Evolutionary conservation across 2,888 invertebrate genomes (phyloP), one percentile per base, ranked within the genome.

Genomic region (Pristionchus exspectatus): DNA sequence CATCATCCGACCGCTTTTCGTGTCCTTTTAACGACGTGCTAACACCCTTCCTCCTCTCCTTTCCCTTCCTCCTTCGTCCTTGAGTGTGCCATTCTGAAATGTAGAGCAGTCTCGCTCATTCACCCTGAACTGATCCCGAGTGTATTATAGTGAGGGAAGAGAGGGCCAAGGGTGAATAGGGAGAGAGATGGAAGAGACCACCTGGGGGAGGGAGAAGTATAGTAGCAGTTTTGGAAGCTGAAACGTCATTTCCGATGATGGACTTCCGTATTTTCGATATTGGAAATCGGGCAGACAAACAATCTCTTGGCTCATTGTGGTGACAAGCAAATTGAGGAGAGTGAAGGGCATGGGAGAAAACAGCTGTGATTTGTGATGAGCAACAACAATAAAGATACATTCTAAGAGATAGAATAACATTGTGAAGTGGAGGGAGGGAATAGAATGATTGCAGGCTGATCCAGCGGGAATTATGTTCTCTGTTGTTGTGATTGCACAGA

Each of bases 401-500:
- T 83, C 44, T 83, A 12, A 44, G 54, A 77, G 38, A 77, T 63
- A 4, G 24, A 63, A 63, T 10, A 63, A 24, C 24, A 21, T 21
- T 21, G 24, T n/a, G 14, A 83, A 83, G 27, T 21, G n/a, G 21
- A 50, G 16, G 9, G 44, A 59, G 33, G 24, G 16, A 24, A 21
- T 83, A 2, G 14, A n/a, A 10, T 83, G 44, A 50, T 56, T 56
- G 5, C 89, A 93, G 93, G 90, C 90, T 27, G 90, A 92, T n/a
- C 93, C 93, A 16, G 92, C 93, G 5, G 92, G 93, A 10, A 90
- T 94, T 33, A 90, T 90, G 87, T 94, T 93, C 90, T 92, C 92
- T 44, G 92, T 93, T 14, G 92, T 93, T 7, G 92, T 94, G 9
- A 92, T 94, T 63, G 92, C 94, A 12, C 94, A 95, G 90, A 93